Evolutionary conservation across 2,113 vertebrate species (phyloP), one percentile per base, ranked within the genome.

Genomic region (Trogon melanurus): DNA sequence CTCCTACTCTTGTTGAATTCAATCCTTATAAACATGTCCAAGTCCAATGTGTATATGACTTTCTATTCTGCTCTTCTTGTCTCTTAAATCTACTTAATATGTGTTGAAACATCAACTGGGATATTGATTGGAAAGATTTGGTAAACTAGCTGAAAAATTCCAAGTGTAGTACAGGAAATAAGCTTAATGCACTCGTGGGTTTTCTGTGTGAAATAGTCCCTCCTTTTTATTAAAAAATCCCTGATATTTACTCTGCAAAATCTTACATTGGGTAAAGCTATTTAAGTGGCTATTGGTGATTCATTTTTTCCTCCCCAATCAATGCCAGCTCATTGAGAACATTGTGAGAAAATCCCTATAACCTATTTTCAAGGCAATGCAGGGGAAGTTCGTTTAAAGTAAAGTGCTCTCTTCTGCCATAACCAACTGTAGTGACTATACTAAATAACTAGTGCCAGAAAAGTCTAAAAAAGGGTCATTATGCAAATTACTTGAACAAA

Each of bases 191-290:
- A 30, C 26, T 44, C 50, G 2, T 75, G 66, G 30, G 16, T 91
- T 64, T 79, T 66, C 64, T 61, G 11, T 80, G 54, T 88, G 88
- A 95, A 89, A 67, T 45, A 67, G 26, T 54, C 30, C 32, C 18
- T 87, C 8, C 1, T 38, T 75, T 79, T 65, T 85, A 53, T 75
- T 91, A 78, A 78, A 76, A 69, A 69, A 32, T 50, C 26, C 69
- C 34, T 79, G 61, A 15, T 91, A 78, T 95, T 95, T 91, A 75
- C 64, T 86, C 76, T 82, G 36, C 61, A 61, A 90, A 82, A 82
- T 73, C 64, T 92, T 67, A 48, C 18, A 14, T 36, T 85, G 38
- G 25, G 23, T 53, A 74, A 91, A 94, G 9, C 25, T 79, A 44
- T 79, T 93, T 94, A 85, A 92, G 11, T 41, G 41, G 41, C 41